Evolutionary conservation across 2,888 invertebrate genomes (phyloP).

Genomic region (Pristionchus japonicus): DNA sequence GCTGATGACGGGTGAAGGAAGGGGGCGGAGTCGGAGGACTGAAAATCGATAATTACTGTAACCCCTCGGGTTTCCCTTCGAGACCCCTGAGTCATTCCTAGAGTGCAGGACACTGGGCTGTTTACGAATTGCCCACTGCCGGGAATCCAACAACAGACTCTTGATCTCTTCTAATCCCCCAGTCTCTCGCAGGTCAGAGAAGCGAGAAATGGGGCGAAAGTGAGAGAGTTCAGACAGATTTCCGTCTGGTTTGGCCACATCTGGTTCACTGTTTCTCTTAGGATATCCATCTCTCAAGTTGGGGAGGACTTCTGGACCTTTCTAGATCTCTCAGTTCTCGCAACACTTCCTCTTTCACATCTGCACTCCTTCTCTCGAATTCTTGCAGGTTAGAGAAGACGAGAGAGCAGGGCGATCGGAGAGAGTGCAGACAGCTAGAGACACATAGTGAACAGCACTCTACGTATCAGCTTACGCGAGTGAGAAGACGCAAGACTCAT

Average conservation of each 20-base stretch:
- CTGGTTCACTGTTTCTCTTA: slow-evolving; percentile 24
- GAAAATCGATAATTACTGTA: background rate
- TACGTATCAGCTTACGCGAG: background rate
- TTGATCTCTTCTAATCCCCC: background rate
- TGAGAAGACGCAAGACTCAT: background rate
- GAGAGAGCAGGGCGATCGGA: background rate
- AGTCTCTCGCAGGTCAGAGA: background rate
- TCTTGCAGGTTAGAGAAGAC: background rate
- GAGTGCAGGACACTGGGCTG: background rate
- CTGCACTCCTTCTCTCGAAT: background rate
- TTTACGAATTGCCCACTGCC: background rate
- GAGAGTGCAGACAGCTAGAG: slow-evolving; percentile 7
- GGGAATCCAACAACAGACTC: background rate
- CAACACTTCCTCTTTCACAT: background rate
- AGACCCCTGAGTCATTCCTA: background rate
- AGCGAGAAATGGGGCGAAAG: background rate
- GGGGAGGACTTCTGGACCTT: background rate
- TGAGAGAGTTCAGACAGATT: background rate
- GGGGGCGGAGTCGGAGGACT: slow-evolving; percentile 42
- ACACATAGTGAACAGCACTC: slow-evolving; percentile 11
- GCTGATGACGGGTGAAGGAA: slow-evolving; percentile 69
- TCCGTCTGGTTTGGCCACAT: background rate
- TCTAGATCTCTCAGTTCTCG: background rate
- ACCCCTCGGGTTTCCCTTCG: background rate
- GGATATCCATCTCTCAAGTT: background rate